Evolutionary conservation across 2,888 invertebrate species (phyloP).

Genomic region (Nineta flava): DNA sequence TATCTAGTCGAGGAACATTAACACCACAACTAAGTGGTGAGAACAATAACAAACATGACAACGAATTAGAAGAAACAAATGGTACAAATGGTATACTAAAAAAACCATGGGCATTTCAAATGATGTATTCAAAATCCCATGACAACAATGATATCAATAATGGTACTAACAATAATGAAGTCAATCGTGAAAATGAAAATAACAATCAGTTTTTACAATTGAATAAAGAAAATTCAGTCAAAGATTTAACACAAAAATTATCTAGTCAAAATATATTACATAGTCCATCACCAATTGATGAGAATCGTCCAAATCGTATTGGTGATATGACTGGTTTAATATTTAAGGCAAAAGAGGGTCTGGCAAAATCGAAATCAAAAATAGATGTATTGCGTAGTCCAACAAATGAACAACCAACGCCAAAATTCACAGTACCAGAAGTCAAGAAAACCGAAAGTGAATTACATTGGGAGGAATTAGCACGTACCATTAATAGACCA

Average conservation of each 20-base stretch:
- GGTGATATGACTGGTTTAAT: constrained; percentile 82
- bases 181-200: constrained; percentile 26
- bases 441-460: constrained; percentile 85
- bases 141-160: not conserved
- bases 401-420: constrained; percentile 46
- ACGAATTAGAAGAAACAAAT: constrained; percentile 30
- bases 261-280: constrained; percentile 50
- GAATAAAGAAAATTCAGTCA: constrained; percentile 72
- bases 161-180: constrained; percentile 24
- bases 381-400: constrained; percentile 59
- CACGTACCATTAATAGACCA: constrained; percentile 55
- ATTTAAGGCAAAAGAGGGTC: constrained; percentile 83
- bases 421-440: constrained; percentile 38
- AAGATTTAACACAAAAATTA: constrained; percentile 74
- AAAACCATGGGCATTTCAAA: constrained; percentile 21
- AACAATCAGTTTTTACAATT: constrained; percentile 41
- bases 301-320: constrained; percentile 43
- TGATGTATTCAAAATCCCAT: constrained; percentile 18
- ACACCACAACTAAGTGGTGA: constrained; percentile 35
- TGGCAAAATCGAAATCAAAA: constrained; percentile 75
- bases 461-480: constrained; percentile 87
- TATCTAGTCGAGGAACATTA: constrained; percentile 32
- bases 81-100: constrained; percentile 21
- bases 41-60: constrained; percentile 25
- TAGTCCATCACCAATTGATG: constrained; percentile 33